A percentile compares a stretch with the other conserved stretches of the same genome.
Conservation (phyloP, 2,888 invertebrate species). For the Germaria angustata region DNA sequence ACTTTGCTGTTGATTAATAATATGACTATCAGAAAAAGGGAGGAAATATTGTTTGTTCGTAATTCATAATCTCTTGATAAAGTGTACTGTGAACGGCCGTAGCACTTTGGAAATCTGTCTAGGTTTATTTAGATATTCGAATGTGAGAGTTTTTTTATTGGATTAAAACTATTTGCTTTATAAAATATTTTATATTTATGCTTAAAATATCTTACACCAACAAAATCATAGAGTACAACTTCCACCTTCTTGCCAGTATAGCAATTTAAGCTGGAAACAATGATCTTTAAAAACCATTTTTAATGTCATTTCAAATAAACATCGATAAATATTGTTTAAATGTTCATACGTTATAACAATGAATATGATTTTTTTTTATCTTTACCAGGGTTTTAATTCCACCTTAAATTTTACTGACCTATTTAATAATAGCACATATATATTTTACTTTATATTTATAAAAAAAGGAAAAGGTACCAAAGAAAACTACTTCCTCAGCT, state of each 20-base stretch:
- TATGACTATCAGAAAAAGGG: too few species aligned
- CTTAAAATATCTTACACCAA: too few species aligned
- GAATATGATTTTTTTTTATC: slow-evolving; percentile 17
- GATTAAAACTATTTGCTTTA: too few species aligned
- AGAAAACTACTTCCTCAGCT: slow-evolving; percentile 21
- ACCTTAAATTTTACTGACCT: slow-evolving; percentile 46
- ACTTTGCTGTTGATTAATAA: too few species aligned
- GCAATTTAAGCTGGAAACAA: not conserved
- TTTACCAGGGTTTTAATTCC: not conserved
- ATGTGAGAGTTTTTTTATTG: too few species aligned
- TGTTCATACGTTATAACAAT: slow-evolving; percentile 39
- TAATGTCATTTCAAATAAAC: slow-evolving; percentile 38
- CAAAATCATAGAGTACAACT: not conserved
- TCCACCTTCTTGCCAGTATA: not conserved
- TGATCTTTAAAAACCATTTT: slow-evolving; percentile 3
- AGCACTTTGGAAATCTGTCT: too few species aligned
- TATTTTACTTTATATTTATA: not conserved
- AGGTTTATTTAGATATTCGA: too few species aligned
- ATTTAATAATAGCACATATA: slow-evolving; percentile 2
- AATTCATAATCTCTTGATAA: too few species aligned
- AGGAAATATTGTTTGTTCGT: too few species aligned
- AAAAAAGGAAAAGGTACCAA: not conserved
- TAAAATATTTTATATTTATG: too few species aligned
- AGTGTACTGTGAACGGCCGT: too few species aligned
- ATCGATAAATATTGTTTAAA: slow-evolving; percentile 24